These are phyloP conservation scores for Chironomus riparius DNA, from an alignment of 2,888 invertebrate genomes.

Conservation along the genomic window DNA sequence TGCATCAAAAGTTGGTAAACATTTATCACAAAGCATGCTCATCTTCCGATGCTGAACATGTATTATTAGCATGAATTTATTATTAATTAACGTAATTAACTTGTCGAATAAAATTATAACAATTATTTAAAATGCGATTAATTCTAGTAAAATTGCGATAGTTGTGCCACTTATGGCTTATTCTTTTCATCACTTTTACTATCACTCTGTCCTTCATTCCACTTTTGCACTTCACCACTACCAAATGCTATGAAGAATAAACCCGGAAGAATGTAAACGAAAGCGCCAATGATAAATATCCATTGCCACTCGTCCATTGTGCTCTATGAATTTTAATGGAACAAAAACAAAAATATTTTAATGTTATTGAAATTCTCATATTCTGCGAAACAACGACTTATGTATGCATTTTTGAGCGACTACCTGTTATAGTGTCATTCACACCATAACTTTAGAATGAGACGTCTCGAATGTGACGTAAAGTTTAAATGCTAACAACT, in stretches of 20 bases:
- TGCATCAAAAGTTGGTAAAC: conserved; percentile 5
- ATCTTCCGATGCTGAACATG: not conserved
- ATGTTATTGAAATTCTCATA: not conserved
- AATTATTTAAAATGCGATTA: not conserved
- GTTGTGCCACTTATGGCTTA: not conserved
- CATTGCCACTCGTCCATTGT: conserved; percentile 65
- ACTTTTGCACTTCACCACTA: conserved; percentile 60
- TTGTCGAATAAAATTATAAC: not conserved
- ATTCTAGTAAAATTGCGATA: not conserved
- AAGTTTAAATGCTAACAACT: too few relatives aligned
- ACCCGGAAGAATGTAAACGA: conserved; percentile 58
- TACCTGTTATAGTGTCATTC: too few relatives aligned
- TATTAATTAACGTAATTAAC: not conserved
- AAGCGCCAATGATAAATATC: conserved; percentile 63
- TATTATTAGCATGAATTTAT: not conserved
- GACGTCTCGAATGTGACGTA: too few relatives aligned
- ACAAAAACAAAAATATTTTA: too few relatives aligned
- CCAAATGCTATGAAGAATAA: conserved; percentile 62
- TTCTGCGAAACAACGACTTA: too few relatives aligned
- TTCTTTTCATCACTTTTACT: conserved; percentile 32
- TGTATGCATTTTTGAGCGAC: too few relatives aligned
- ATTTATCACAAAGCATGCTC: conserved; percentile 7
- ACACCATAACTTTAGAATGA: too few relatives aligned
- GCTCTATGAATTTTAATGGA: conserved; percentile 41
- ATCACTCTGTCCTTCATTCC: conserved; percentile 47